Percentiles rank a stretch among this genome's conserved stretches.
phyloP scores from a whole-genome alignment of 2,113 vertebrate species.

The Rhineura floridana region DNA sequence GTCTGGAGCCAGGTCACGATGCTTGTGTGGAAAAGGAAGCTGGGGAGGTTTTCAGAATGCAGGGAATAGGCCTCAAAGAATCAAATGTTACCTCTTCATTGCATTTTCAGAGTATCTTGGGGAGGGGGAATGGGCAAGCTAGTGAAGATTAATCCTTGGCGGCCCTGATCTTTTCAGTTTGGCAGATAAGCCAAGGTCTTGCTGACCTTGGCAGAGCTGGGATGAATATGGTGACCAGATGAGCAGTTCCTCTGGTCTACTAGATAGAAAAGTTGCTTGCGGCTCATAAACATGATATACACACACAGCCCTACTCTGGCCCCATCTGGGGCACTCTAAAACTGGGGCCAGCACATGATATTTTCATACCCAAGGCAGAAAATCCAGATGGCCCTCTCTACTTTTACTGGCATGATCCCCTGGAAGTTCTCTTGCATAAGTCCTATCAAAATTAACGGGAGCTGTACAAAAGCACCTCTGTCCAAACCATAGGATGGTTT shows the following conservation, averaged over 20 bases:
- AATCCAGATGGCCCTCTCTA: too few relatives aligned
- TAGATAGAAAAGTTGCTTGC: neutral
- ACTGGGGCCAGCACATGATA: too few relatives aligned
- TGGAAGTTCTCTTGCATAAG: neutral
- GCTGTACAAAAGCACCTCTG: neutral
- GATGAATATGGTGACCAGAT: neutral
- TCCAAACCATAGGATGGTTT: neutral
- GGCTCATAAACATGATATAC: neutral
- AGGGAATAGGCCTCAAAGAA: neutral
- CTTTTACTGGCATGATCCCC: neutral
- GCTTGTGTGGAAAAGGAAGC: neutral
- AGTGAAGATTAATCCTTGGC: neutral
- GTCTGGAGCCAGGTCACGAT: neutral
- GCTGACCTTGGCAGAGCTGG: constrained; percentile 9
- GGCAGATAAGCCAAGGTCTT: constrained; percentile 45
- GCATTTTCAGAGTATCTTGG: neutral
- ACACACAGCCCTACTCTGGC: neutral
- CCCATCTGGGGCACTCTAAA: neutral
- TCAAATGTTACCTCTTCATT: neutral
- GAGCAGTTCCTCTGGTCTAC: constrained; percentile 23
- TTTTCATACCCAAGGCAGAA: neutral
- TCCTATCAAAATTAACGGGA: neutral
- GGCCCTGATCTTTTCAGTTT: constrained; percentile 24
- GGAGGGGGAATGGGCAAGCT: neutral
- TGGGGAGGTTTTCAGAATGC: neutral